phyloP scores from a whole-genome alignment of 2,113 vertebrate genomes.

The Rhabdornis inornatus region DNA sequence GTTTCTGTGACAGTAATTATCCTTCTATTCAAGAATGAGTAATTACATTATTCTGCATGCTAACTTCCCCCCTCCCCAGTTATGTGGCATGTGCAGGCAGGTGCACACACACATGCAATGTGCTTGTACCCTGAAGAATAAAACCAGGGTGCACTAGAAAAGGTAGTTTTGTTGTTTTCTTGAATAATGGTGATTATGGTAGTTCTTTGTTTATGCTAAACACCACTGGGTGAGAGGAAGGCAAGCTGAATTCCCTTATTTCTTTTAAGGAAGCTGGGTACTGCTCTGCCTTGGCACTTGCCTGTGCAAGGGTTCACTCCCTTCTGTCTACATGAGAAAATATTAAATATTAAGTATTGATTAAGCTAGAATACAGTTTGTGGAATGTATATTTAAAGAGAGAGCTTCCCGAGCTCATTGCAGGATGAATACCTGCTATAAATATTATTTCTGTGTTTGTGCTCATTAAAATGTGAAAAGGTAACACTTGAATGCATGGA shows the following conservation, averaged over 20 bases:
- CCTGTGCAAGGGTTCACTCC: not conserved
- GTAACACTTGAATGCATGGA: not conserved
- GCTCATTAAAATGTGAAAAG: not conserved
- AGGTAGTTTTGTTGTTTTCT: not conserved
- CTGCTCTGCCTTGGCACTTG: not conserved
- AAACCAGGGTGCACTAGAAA: not conserved
- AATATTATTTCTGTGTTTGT: not conserved
- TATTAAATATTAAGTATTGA: not conserved
- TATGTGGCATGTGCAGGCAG: not conserved
- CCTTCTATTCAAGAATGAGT: constrained; percentile 61
- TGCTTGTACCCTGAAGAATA: not conserved
- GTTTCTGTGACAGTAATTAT: constrained; percentile 58
- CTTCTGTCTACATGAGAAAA: not conserved
- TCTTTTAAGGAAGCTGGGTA: not conserved
- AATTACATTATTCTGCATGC: constrained; percentile 57
- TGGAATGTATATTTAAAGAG: not conserved
- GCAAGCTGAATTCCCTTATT: not conserved
- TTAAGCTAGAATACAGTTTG: not conserved
- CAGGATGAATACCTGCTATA: not conserved
- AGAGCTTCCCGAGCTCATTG: not conserved
- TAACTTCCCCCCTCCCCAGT: not conserved
- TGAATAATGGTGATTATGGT: not conserved
- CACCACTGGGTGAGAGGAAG: not conserved
- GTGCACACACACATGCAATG: not conserved
- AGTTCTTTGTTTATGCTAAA: not conserved